phyloP scores from a whole-genome alignment of 2,113 vertebrate genomes.

The Phylloscopus trochilus region DNA sequence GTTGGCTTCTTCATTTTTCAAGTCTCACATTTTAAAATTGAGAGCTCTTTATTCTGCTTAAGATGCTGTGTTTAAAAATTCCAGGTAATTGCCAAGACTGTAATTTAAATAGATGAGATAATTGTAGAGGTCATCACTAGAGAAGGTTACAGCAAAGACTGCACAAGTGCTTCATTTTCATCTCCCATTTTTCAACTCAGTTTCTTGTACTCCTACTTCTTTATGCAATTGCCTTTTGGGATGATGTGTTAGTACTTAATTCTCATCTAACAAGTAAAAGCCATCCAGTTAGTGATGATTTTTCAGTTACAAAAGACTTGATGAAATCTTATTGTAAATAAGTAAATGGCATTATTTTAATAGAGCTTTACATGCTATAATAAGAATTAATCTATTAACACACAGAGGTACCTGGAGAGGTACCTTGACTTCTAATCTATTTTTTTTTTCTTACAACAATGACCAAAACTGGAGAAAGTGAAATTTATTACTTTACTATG shows the following conservation, averaged over 20 bases:
- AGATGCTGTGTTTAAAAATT: constrained; percentile 7
- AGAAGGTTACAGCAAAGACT: background rate
- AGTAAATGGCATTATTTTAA: background rate
- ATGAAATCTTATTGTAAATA: background rate
- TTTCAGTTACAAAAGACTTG: background rate
- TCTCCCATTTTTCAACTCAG: background rate
- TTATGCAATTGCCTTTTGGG: background rate
- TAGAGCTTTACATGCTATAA: background rate
- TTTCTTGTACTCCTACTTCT: background rate
- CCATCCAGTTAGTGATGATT: background rate
- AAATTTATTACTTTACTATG: background rate
- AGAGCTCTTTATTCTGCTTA: background rate
- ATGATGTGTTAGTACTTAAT: background rate
- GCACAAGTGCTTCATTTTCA: background rate
- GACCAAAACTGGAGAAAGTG: background rate
- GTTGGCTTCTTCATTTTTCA: background rate
- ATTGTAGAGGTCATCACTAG: constrained; percentile 47
- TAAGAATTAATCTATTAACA: background rate
- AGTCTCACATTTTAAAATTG: background rate
- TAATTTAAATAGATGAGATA: constrained; percentile 58
- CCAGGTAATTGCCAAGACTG: background rate
- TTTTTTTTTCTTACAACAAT: background rate
- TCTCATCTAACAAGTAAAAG: background rate
- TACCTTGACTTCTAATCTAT: background rate
- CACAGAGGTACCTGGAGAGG: background rate